Evolutionary conservation across 37 sponge, comb jelly and placozoan genomes (phyloP), one percentile per base, ranked within the genome.

Genomic region (Dysidea cf. avara): DNA sequence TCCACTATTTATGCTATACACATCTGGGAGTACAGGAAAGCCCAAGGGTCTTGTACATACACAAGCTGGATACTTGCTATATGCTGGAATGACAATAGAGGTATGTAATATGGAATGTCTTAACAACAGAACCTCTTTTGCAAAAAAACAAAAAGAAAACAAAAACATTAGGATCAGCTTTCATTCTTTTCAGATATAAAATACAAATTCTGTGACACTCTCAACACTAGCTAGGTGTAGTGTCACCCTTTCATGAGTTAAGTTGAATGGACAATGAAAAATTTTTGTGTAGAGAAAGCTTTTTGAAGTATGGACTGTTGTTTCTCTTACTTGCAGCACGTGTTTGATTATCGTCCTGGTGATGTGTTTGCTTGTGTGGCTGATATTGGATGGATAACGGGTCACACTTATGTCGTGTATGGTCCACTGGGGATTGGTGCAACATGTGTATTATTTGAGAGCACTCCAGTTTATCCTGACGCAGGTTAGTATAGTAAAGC

Each of bases 381-480:
- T 63, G 96, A 96, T 73, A 86, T 96, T 83, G 96, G 96, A 29
- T 96, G 96, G 96, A 92, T 96, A 65, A 92, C 96, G 38, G 96
- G 96, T 18, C 96, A 96, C 82, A 83, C 90, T 28, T 88, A 92
- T 66, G 90, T 85, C 14, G 84, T 96, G 48, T 96, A 96, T 66
- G 96, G 96, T 16, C 93, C 93, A 9, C 94, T 96, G 60, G 76
- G 83, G 72, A 96, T 92, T 80, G 93, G 87, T 54, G 96, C 80
- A 4, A 89, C 93, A 31, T 73, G 93, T 26, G 93, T 92, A 1
- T 69, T 96, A 61, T 96, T 92, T 83, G 96, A 96, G 83, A 88
- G 90, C 35, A 53, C 60, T 9, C 96, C 93, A 4, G 76, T 76
- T 9, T 92, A 96, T 74, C 96, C 96, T 31, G 73, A 92, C 64